A percentile compares a stretch with the other conserved stretches of the same genome.
Conservation (phyloP, 1,140 invertebrate genomes). For the Halesus radiatus region DNA sequence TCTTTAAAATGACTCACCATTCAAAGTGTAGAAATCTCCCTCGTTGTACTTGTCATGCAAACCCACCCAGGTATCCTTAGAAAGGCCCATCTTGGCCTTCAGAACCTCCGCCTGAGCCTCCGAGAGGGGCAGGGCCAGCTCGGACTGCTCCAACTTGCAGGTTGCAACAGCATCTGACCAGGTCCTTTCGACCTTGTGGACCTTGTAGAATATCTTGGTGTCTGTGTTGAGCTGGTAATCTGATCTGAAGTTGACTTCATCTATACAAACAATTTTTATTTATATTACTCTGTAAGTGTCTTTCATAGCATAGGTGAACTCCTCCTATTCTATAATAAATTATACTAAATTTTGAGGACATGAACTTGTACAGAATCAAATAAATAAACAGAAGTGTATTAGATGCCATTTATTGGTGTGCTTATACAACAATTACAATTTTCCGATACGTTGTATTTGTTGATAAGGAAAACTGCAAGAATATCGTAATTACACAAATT, state of each 20-base stretch:
- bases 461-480: too few species aligned
- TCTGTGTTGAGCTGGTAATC: slow-evolving; percentile 4
- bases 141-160: slow-evolving; percentile 58
- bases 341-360: too few species aligned
- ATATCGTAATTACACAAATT: too few species aligned
- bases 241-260: neutral
- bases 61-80: slow-evolving; percentile 22
- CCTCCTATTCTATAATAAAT: too few species aligned
- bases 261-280: too few species aligned
- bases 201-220: slow-evolving; percentile 58
- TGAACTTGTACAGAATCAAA: too few species aligned
- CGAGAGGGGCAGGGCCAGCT: slow-evolving; percentile 58
- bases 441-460: too few species aligned
- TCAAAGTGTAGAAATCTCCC: slow-evolving; percentile 41
- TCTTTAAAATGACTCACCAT: slow-evolving; percentile 8
- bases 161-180: slow-evolving; percentile 58
- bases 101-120: slow-evolving; percentile 38
- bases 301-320: too few species aligned
- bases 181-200: slow-evolving; percentile 50
- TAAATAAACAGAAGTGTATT: too few species aligned
- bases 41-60: slow-evolving; percentile 34
- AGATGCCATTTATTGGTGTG: too few species aligned
- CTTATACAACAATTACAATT: too few species aligned
- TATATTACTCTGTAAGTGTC: too few species aligned
- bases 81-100: neutral